Conservation (phyloP, 2,888 invertebrate genomes). For the Cheilosia grossa region DNA sequence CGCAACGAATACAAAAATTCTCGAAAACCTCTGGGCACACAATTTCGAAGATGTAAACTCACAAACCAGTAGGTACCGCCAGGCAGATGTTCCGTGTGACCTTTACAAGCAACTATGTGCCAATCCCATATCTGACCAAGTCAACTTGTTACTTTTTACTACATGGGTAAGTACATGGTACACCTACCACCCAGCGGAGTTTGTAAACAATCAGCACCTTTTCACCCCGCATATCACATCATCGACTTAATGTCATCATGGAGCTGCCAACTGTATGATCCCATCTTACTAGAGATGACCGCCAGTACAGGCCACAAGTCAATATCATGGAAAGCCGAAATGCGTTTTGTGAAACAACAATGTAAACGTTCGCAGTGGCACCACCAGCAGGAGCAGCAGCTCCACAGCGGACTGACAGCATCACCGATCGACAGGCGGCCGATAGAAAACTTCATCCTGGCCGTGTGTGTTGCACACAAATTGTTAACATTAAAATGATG, state of each 20-base stretch:
- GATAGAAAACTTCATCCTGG: constrained; percentile 50
- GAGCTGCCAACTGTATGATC: constrained; percentile 41
- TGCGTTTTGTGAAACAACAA: constrained; percentile 18
- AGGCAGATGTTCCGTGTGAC: constrained; percentile 45
- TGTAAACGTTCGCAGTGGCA: constrained; percentile 35
- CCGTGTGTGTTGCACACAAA: constrained; percentile 67
- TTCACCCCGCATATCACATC: constrained; percentile 69
- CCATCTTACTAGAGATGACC: constrained; percentile 46
- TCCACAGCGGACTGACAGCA: constrained; percentile 24
- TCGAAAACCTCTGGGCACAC: constrained; percentile 7
- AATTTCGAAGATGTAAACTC: not conserved
- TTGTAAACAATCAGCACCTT: constrained; percentile 70
- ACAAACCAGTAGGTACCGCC: constrained; percentile 2
- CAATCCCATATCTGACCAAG: constrained; percentile 42
- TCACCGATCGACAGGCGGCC: constrained; percentile 45
- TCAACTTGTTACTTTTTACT: not conserved
- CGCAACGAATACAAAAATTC: too few relatives aligned
- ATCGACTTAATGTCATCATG: constrained; percentile 66
- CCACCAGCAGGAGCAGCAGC: constrained; percentile 6
- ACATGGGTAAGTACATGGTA: too few relatives aligned
- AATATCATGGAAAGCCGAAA: not conserved
- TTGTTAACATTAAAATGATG: constrained; percentile 75
- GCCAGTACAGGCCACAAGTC: constrained; percentile 12
- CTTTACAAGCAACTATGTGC: constrained; percentile 37
- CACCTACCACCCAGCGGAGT: not conserved